Evolutionary conservation across 2,797 vertebrate genomes (phyloP).

Genomic region (Arrhamphus sclerolepis): DNA sequence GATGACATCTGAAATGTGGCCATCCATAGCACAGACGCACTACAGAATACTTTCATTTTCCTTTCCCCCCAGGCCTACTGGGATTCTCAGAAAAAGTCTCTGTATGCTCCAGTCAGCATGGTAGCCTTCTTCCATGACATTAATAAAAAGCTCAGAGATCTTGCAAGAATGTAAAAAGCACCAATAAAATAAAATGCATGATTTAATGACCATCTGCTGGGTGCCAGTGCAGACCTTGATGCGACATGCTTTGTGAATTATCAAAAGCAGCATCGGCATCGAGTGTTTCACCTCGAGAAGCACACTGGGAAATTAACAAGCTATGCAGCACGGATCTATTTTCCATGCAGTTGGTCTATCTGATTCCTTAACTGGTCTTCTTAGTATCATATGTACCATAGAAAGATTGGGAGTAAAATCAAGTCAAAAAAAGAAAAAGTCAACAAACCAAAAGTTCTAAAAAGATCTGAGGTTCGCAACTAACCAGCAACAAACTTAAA

Average conservation of each 20-base stretch:
- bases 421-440: slow-evolving; percentile 5
- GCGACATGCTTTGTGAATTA: slow-evolving; percentile 73
- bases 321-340: slow-evolving; percentile 64
- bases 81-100: slow-evolving; percentile 24
- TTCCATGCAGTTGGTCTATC: slow-evolving; percentile 55
- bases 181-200: slow-evolving; percentile 79
- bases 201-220: slow-evolving; percentile 85
- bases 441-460: slow-evolving; percentile 14
- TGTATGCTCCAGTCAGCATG: slow-evolving; percentile 72
- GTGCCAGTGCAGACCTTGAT: slow-evolving; percentile 65
- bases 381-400: slow-evolving; percentile 17
- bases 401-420: slow-evolving; percentile 29
- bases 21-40: slow-evolving; percentile 3
- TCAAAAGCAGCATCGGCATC: slow-evolving; percentile 74
- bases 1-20: slow-evolving; percentile 10
- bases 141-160: slow-evolving; percentile 79
- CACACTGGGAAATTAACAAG: slow-evolving; percentile 66
- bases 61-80: slow-evolving; percentile 22
- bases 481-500: slow-evolving; percentile 50
- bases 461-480: slow-evolving; percentile 29
- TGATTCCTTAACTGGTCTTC: slow-evolving; percentile 50
- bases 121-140: slow-evolving; percentile 64
- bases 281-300: slow-evolving; percentile 72
- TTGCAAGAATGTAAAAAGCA: slow-evolving; percentile 75
- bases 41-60: slow-evolving; percentile 20